A percentile compares a stretch with the other conserved stretches of the same genome.
Conservation (phyloP, 2,888 invertebrate genomes). For the Deilephila porcellus region DNA sequence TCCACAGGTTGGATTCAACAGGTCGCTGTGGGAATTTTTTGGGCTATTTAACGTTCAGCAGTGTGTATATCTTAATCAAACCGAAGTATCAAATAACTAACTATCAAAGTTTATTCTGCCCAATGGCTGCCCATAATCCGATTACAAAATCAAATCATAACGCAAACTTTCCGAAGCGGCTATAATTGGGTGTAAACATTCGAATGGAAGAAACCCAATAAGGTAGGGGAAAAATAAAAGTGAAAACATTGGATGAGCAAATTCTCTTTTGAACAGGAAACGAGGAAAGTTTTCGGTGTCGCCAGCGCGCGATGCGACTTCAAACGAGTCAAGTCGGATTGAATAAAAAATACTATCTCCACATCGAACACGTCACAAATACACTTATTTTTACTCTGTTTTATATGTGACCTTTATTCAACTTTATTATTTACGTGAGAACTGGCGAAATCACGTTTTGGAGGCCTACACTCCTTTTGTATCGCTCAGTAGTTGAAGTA, state of each 20-base stretch:
- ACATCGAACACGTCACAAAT: not conserved
- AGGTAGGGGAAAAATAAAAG: constrained; percentile 21
- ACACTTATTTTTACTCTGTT: not conserved
- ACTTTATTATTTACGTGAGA: not conserved
- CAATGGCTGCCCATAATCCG: not conserved
- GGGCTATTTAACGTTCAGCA: too few species aligned
- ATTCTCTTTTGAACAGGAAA: constrained; percentile 35
- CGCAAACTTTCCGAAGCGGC: constrained; percentile 11
- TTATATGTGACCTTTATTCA: too few species aligned
- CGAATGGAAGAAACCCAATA: constrained; percentile 12
- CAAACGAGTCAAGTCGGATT: constrained; percentile 31
- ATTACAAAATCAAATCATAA: constrained; percentile 19
- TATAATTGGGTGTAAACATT: constrained; percentile 23
- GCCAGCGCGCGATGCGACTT: constrained; percentile 26
- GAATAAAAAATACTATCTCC: constrained; percentile 27
- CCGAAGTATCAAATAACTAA: not conserved
- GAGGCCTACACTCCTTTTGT: too few species aligned
- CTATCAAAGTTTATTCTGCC: not conserved
- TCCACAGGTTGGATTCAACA: too few species aligned
- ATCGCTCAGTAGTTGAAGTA: not conserved
- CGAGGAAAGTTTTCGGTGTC: constrained; percentile 33
- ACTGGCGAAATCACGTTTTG: too few species aligned
- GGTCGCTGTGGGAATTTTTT: too few species aligned
- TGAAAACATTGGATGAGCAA: constrained; percentile 26
- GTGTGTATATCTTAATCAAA: too few species aligned